Evolutionary conservation across 35 echinoderm and acorn worm genomes (phyloP), one percentile per base, ranked within the genome.

Genomic region (Hemicentrotus pulcherrimus): DNA sequence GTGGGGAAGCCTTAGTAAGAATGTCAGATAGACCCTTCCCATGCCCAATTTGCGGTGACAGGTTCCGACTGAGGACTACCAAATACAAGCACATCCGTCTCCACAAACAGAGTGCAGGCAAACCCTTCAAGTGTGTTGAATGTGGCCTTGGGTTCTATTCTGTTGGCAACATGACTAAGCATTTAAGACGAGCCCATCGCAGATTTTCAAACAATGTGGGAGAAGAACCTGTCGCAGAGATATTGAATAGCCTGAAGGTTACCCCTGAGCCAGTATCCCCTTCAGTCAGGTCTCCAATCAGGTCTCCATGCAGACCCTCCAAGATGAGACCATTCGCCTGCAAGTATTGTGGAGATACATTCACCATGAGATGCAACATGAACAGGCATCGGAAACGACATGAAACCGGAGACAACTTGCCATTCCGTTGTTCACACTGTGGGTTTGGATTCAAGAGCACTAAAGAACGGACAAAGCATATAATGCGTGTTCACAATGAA

Each of bases 341-440:
- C 48, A 32, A 32, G 30, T 93, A 93, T 46, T 93, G 91, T 93
- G 91, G 91, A 50, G 91, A 93, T 58, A 50, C 45, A 11, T 93
- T 50, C 48, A 93, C 91, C 91, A 93, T 50, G 91, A 47, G 91
- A 47, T 93, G 91, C 91, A 93, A 93, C 46, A 93, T 93, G 91
- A 93, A 50, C 46, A 93, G 91, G 48, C 91, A 93, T 93, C 91
- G 91, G 9, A 93, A 93, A 31, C 45, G 91, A n/a, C 91, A 93
- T 31, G 91, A 93, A 31, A 93, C 91, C 58, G 91, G 91, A 47
- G 91, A 93, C 91, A 93, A 93, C 46, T 31, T 93, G 46, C 91
- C 91, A 0, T 93, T 48, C n/a, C 91, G 91, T 14, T 93, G 91
- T 58, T 28, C 91, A 50, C 91, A 93, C 30, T 93, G 91, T 93